phyloP scores from a whole-genome alignment of 1,140 invertebrate species.

The Anthonomus grandis region DNA sequence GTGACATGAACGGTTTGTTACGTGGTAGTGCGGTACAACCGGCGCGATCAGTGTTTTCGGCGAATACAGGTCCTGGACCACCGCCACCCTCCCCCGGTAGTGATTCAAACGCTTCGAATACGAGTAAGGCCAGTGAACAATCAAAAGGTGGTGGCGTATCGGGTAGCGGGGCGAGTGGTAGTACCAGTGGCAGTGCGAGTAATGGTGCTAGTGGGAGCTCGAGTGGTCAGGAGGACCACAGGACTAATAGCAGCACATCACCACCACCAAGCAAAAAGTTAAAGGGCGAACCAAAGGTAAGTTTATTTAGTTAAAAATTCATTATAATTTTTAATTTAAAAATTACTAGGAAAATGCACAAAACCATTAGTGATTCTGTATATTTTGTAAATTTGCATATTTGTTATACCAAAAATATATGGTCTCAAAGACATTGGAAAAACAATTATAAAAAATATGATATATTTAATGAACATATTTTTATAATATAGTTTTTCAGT shows the following conservation, averaged over 20 bases:
- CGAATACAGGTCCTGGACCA: conserved; percentile 51
- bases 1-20: conserved; percentile 51
- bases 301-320: no score
- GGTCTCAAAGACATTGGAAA: no score
- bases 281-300: conserved; percentile 59
- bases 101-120: no score
- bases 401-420: no score
- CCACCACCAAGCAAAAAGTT: conserved; percentile 65
- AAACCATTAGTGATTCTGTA: no score
- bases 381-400: no score
- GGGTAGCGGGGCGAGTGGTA: conserved; percentile 48
- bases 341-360: no score
- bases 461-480: no score
- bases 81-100: conserved; percentile 47
- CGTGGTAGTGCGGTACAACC: conserved; percentile 51
- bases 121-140: conserved; percentile 55
- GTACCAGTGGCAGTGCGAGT: conserved; percentile 42
- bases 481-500: no score
- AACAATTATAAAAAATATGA: no score
- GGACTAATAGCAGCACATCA: conserved; percentile 46
- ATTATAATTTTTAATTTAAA: no score
- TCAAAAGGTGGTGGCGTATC: conserved; percentile 51
- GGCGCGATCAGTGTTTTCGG: conserved; percentile 49
- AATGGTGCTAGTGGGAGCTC: conserved; percentile 34
- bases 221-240: conserved; percentile 17